These are phyloP conservation scores for Lasius fuliginosus DNA, from an alignment of 2,888 invertebrate genomes.

Conservation along the genomic window DNA sequence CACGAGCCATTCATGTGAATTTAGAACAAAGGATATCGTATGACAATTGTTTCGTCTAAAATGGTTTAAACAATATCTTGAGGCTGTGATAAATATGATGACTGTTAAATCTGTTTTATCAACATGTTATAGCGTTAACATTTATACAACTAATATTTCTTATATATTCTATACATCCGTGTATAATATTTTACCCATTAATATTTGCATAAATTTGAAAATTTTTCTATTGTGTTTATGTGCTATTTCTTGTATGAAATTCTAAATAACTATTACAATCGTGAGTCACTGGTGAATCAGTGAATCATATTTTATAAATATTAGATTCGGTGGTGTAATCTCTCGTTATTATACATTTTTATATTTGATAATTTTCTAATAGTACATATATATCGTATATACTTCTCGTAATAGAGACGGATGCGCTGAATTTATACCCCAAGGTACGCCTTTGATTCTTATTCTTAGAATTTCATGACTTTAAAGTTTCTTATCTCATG, in stretches of 20 bases:
- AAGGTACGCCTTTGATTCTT: not conserved
- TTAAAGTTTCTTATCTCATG: not conserved
- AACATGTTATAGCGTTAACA: not conserved
- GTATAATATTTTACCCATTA: not conserved
- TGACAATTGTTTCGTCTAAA: not conserved
- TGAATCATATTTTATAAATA: not conserved
- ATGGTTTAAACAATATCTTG: not conserved
- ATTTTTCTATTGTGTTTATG: not conserved
- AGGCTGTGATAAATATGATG: not conserved
- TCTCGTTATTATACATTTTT: not conserved
- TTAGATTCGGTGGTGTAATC: too few species aligned
- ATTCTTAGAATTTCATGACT: slow-evolving; percentile 6
- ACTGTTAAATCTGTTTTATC: not conserved
- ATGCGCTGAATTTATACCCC: not conserved
- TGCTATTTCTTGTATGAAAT: not conserved
- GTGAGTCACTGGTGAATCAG: too few species aligned
- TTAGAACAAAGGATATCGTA: not conserved
- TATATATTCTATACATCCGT: not conserved
- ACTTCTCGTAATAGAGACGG: slow-evolving; percentile 18
- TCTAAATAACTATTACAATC: not conserved
- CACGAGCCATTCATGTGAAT: not conserved
- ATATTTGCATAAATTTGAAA: not conserved
- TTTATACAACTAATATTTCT: slow-evolving; percentile 11
- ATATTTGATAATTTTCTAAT: not conserved
- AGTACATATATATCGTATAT: not conserved